Evolutionary conservation across 2,797 vertebrate species (phyloP).

Genomic region (Geotria australis): DNA sequence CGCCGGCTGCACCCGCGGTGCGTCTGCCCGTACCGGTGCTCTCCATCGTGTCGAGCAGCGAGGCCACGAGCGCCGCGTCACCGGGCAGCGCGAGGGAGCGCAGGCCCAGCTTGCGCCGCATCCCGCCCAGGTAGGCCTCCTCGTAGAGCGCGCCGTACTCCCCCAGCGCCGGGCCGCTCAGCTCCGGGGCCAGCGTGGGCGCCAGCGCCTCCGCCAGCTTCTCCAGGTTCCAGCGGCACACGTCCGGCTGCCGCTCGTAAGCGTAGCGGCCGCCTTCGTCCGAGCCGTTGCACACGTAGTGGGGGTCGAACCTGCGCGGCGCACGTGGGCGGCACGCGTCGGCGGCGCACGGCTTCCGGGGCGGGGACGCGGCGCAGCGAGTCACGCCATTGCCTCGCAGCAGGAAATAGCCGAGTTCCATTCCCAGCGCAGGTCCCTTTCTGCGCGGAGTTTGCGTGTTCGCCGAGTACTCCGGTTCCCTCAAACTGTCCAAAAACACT

Average conservation of each 20-base stretch:
- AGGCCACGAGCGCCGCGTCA: constrained; percentile 32
- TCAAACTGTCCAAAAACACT: no score
- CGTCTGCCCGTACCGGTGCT: constrained; percentile 46
- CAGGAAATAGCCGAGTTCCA: background rate
- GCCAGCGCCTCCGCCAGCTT: constrained; percentile 55
- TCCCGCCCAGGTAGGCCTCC: constrained; percentile 37
- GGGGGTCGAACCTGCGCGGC: constrained; percentile 46
- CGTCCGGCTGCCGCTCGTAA: constrained; percentile 53
- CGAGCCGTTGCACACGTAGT: constrained; percentile 65
- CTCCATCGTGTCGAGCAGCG: constrained; percentile 60
- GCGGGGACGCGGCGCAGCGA: no score
- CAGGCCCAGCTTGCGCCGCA: constrained; percentile 69
- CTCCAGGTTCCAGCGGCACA: constrained; percentile 75
- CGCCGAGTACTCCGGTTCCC: background rate
- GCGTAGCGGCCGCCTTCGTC: constrained; percentile 59
- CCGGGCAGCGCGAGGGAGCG: constrained; percentile 28
- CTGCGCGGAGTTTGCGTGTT: background rate
- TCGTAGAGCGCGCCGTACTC: constrained; percentile 40
- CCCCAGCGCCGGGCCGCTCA: constrained; percentile 25
- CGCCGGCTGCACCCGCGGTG: no score
- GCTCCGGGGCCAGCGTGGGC: constrained; percentile 38
- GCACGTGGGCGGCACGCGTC: no score
- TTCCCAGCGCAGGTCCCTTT: background rate
- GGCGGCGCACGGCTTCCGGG: no score
- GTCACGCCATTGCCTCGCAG: no score